Evolutionary conservation across 2,113 vertebrate genomes (phyloP).

Genomic region (Chlorodrepanis virens): DNA sequence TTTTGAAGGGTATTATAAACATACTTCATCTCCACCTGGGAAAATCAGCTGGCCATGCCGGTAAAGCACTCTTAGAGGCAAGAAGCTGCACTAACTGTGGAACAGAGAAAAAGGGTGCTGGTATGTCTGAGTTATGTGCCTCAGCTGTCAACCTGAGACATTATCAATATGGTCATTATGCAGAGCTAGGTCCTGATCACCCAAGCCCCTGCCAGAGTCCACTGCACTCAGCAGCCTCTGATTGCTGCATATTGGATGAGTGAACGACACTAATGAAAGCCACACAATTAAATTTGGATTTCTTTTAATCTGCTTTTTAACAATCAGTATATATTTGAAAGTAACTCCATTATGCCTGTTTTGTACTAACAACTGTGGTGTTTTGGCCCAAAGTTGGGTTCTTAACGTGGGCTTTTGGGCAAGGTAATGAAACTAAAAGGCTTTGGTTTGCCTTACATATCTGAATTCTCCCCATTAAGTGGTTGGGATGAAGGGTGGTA

Average conservation of each 20-base stretch:
- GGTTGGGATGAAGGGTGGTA: background rate
- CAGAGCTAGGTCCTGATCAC: background rate
- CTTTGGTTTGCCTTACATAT: background rate
- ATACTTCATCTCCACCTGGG: background rate
- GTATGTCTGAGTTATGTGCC: background rate
- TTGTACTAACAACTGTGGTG: background rate
- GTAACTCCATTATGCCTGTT: background rate
- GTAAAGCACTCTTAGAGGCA: background rate
- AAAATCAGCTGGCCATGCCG: background rate
- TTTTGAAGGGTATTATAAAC: slow-evolving; percentile 20
- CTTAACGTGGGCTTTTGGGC: background rate
- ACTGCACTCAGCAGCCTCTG: background rate
- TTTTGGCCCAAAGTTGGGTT: background rate
- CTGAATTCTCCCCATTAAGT: background rate
- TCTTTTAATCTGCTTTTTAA: background rate
- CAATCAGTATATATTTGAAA: background rate
- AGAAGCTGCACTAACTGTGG: background rate
- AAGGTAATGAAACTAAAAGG: background rate
- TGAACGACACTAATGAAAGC: background rate
- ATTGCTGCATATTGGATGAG: background rate
- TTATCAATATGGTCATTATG: background rate
- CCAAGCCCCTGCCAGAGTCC: background rate
- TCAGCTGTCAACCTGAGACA: background rate
- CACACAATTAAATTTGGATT: background rate
- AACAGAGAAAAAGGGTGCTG: background rate